Conservation (phyloP, 2,797 vertebrate species). For the Mus minutoides region DNA sequence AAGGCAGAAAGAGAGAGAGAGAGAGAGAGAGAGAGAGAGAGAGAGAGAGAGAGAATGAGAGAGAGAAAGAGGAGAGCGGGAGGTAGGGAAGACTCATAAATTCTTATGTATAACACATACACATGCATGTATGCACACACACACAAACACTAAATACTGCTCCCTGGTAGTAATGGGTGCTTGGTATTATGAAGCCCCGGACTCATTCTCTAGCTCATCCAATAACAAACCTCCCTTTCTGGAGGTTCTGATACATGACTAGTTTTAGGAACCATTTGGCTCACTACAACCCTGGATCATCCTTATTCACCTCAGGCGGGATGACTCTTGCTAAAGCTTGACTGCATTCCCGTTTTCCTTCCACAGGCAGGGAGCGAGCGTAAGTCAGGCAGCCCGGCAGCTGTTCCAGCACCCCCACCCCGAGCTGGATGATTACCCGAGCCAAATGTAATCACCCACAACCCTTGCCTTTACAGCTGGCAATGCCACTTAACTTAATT, state of each 20-base stretch:
- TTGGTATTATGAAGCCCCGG: background rate
- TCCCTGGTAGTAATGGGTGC: background rate
- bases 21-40: too few relatives aligned
- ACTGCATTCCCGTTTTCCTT: constrained; percentile 1
- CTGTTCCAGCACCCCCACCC: constrained; percentile 3
- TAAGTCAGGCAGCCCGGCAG: constrained; percentile 38
- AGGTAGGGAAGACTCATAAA: background rate
- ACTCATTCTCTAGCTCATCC: background rate
- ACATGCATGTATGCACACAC: background rate
- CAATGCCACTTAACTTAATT: constrained; percentile 75
- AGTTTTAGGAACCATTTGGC: background rate
- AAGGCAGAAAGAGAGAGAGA: background rate
- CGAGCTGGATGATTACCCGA: constrained; percentile 40
- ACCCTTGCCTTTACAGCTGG: constrained; percentile 70
- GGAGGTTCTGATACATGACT: background rate
- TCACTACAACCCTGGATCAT: background rate
- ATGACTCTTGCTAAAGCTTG: background rate
- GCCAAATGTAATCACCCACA: constrained; percentile 59
- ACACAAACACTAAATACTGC: background rate
- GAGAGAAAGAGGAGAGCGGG: background rate
- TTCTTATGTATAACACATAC: background rate
- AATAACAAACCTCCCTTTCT: background rate
- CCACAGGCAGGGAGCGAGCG: background rate
- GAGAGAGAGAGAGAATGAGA: too few relatives aligned
- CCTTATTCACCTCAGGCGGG: background rate